A percentile compares a stretch with the other conserved stretches of the same genome.
Conservation (phyloP, 1,140 invertebrate species). For the Scylla paramamosain region DNA sequence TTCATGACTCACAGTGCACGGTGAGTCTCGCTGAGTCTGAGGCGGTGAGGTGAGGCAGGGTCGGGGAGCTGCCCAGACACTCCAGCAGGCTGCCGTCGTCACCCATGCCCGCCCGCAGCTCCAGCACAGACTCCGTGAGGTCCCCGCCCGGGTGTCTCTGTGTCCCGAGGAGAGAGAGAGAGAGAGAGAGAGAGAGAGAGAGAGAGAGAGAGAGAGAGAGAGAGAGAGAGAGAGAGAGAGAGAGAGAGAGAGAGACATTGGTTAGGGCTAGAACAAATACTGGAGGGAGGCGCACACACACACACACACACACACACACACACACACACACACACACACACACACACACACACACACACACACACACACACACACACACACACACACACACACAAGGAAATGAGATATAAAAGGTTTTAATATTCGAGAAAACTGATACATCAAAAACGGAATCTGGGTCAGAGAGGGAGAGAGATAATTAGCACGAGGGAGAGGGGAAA, state of each 20-base stretch:
- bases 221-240: not conserved
- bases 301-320: constrained; percentile 43
- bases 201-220: not conserved
- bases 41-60: constrained; percentile 66
- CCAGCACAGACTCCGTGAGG: constrained; percentile 16
- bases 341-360: constrained; percentile 30
- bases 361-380: constrained; percentile 50
- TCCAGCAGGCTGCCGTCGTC: constrained; percentile 68
- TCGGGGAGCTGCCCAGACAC: constrained; percentile 55
- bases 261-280: not conserved
- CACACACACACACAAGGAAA: constrained; percentile 29
- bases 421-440: not conserved
- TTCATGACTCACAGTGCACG: constrained; percentile 68
- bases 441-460: constrained; percentile 28
- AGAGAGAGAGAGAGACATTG: too few relatives aligned
- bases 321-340: constrained; percentile 45
- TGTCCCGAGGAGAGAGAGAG: not conserved
- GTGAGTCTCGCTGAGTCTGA: constrained; percentile 67
- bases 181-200: not conserved
- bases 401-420: not conserved
- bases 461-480: constrained; percentile 65
- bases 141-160: constrained; percentile 8
- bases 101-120: constrained; percentile 47
- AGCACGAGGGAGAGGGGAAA: not conserved
- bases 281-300: not conserved